Percentiles rank a stretch among this genome's conserved stretches.
phyloP scores from a whole-genome alignment of 23 tunicate genomes.

The Corella eumyota region DNA sequence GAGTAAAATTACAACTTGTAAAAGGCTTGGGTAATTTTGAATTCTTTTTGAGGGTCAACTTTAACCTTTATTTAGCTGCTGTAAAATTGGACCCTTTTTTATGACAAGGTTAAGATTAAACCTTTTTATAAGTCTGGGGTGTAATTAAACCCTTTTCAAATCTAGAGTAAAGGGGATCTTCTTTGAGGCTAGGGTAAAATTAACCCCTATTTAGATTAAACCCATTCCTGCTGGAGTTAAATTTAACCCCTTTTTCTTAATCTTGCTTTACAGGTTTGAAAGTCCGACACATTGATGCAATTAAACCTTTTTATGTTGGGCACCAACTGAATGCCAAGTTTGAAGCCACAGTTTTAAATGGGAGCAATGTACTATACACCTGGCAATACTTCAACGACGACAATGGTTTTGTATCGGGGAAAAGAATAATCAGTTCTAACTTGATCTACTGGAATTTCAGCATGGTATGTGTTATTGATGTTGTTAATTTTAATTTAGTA shows the following conservation, averaged over 20 bases:
- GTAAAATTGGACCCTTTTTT: too few species aligned
- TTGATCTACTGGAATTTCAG: constrained; percentile 19
- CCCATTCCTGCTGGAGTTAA: too few species aligned
- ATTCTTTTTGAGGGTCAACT: too few species aligned
- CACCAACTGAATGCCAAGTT: constrained; percentile 11
- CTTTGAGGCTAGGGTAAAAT: too few species aligned
- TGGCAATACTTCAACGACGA: constrained; percentile 35
- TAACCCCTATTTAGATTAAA: too few species aligned
- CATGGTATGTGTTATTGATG: neutral
- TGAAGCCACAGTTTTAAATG: constrained; percentile 26
- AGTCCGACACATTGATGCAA: constrained; percentile 26
- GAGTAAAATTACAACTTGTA: too few species aligned
- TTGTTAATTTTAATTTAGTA: neutral
- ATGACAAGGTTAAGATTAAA: too few species aligned
- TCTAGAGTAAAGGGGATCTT: too few species aligned
- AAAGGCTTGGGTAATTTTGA: too few species aligned
- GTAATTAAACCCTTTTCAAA: too few species aligned
- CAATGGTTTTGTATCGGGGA: constrained; percentile 13
- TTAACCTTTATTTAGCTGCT: too few species aligned
- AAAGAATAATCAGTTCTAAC: constrained; percentile 22
- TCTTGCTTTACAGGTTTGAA: constrained; percentile 20
- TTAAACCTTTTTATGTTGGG: constrained; percentile 51
- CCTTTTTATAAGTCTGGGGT: too few species aligned
- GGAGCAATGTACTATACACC: constrained; percentile 45
- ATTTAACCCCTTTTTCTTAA: neutral